Percentiles rank a stretch among this genome's conserved stretches.
phyloP scores from a whole-genome alignment of 2,113 vertebrate species.

The Coptodon rendalli region DNA sequence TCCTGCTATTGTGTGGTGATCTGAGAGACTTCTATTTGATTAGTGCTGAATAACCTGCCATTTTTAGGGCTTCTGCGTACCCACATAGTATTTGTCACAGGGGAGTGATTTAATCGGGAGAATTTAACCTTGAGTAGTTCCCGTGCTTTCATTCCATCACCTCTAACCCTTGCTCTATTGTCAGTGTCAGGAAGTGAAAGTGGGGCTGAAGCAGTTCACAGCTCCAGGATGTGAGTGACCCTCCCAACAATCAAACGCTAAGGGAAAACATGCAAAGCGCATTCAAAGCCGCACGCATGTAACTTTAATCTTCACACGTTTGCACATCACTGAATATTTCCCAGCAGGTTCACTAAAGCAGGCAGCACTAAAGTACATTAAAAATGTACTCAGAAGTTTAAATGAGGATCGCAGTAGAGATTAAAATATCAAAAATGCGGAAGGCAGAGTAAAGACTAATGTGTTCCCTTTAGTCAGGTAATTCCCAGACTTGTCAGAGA shows the following conservation, averaged over 20 bases:
- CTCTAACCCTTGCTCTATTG: conserved; percentile 44
- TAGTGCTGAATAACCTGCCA: conserved; percentile 16
- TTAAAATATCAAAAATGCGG: neutral
- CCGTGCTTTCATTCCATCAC: conserved; percentile 38
- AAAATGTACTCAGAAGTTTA: neutral
- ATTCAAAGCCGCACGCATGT: neutral
- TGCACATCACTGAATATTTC: neutral
- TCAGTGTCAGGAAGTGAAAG: conserved; percentile 43
- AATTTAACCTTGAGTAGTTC: conserved; percentile 21
- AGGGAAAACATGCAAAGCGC: neutral
- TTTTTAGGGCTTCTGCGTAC: conserved; percentile 30
- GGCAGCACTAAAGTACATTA: neutral
- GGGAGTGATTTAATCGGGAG: conserved; percentile 35
- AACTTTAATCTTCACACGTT: neutral
- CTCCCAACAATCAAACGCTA: neutral
- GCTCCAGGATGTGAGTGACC: neutral
- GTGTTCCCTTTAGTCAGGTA: neutral
- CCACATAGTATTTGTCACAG: neutral
- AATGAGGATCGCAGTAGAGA: neutral
- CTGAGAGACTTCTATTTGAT: neutral
- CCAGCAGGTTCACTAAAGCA: neutral
- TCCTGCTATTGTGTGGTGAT: conserved; percentile 55
- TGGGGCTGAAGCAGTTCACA: neutral
- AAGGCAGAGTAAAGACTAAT: neutral
- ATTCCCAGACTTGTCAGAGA: conserved; percentile 52